Evolutionary conservation across 2,888 invertebrate genomes (phyloP), one percentile per base, ranked within the genome.

Genomic region (Diachrysia chrysitis): DNA sequence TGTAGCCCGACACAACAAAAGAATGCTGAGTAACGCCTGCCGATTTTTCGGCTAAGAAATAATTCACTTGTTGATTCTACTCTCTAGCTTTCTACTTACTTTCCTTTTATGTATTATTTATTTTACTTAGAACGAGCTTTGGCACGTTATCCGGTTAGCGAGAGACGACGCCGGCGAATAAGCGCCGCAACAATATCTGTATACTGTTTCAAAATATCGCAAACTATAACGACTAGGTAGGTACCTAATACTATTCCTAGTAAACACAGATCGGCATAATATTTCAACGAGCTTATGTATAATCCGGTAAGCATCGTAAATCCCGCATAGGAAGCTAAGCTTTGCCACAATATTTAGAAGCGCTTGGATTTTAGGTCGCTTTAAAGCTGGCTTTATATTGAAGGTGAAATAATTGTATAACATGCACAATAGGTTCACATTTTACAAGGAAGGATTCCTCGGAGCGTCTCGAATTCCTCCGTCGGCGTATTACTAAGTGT

Each of bases 1-100:
- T 92, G 93, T 92, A 89, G 89, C 88, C 87, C 83, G 74, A 76
- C 83, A 84, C 87, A 90, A 92, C 91, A 92, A 93, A 90, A 81
- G 87, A 91, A 85, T 87, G 89, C 90, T 90, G 90, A 91, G 89
- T 92, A 90, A 91, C 86, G 90, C 87, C 86, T 89, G 87, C 87
- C 89, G 89, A 92, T 91, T 91, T 92, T 92, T 92, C 88, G 89
- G 83, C 89, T 88, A 91, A 91, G 90, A 91, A 92, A 92, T 92
- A 92, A 91, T 91, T 91, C 92, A 93, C 93, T 92, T 93, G 93
- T 93, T 93, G 93, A 93, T 90, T 91, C 89, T 83, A 75, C 84
- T 85, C 87, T 85, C 83, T 83, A 84, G 81, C 79, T 84, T 82
- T 84, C 85, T 82, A 86, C 86, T 86, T 85, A 85, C 86, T 81